These are phyloP conservation scores for Dicycla oo DNA, from an alignment of 2,888 invertebrate genomes.

Conservation along the genomic window DNA sequence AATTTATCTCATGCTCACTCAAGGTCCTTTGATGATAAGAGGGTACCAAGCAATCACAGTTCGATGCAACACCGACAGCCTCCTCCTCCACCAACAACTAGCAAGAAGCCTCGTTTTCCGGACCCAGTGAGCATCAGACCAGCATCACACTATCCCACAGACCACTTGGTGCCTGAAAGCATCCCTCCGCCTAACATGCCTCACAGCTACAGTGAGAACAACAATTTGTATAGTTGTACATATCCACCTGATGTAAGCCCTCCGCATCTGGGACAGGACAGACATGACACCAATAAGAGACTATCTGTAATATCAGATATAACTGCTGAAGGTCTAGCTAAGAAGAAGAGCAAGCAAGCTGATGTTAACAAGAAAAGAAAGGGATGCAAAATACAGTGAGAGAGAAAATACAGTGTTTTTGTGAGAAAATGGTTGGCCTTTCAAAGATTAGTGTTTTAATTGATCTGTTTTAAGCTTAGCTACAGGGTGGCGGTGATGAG, in stretches of 20 bases:
- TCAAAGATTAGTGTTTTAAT: conserved; percentile 53
- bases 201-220: conserved; percentile 87
- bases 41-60: conserved; percentile 65
- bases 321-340: conserved; percentile 84
- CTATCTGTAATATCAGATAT: conserved; percentile 87
- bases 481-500: conserved; percentile 4
- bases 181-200: conserved; percentile 71
- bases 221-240: conserved; percentile 83
- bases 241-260: conserved; percentile 77
- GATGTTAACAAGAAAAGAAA: conserved; percentile 84
- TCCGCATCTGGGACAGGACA: conserved; percentile 66
- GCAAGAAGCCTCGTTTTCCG: conserved; percentile 87
- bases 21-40: conserved; percentile 78
- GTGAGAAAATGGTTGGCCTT: conserved; percentile 25
- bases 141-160: conserved; percentile 86
- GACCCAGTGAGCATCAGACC: conserved; percentile 87
- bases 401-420: conserved; percentile 26
- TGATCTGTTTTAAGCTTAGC: conserved; percentile 23
- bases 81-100: conserved; percentile 82
- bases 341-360: conserved; percentile 85
- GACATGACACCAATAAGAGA: conserved; percentile 80
- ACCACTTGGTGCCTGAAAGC: conserved; percentile 71
- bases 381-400: conserved; percentile 87
- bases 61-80: conserved; percentile 83
- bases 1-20: conserved; percentile 77